These are phyloP conservation scores for Pseudomyrmex pallidus DNA, from an alignment of 1,140 invertebrate species.

Conservation along the genomic window DNA sequence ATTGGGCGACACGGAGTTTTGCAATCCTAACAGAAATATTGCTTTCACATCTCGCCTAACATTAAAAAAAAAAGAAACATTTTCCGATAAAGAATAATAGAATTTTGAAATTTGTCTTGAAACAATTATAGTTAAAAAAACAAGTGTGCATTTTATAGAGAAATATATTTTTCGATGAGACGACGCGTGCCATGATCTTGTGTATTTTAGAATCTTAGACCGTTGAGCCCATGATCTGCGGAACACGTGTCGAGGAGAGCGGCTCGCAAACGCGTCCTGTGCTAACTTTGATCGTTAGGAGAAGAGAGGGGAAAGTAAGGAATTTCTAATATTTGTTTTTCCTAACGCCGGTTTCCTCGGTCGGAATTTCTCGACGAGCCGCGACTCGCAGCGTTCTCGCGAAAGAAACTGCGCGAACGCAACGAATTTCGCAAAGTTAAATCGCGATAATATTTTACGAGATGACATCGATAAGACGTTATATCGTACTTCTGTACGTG, in stretches of 20 bases:
- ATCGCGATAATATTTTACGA: slow-evolving; percentile 4
- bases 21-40: slow-evolving; percentile 77
- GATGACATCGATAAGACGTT: background rate
- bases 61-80: background rate
- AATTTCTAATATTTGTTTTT: slow-evolving; percentile 55
- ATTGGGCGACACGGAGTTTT: slow-evolving; percentile 84
- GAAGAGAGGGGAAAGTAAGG: slow-evolving; percentile 6
- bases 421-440: slow-evolving; percentile 41
- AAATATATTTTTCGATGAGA: background rate
- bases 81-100: background rate
- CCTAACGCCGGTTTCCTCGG: slow-evolving; percentile 13
- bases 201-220: slow-evolving; percentile 25
- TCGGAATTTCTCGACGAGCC: slow-evolving; percentile 19
- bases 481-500: background rate
- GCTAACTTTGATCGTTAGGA: slow-evolving; percentile 20
- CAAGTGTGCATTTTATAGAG: background rate
- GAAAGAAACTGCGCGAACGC: background rate
- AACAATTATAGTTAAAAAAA: background rate
- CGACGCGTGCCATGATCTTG: background rate
- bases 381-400: background rate
- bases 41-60: slow-evolving; percentile 14
- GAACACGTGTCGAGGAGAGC: background rate
- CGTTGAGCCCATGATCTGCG: background rate
- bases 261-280: background rate
- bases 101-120: background rate